Evolutionary conservation across 2,113 vertebrate genomes (phyloP), one percentile per base, ranked within the genome.

Genomic region (Silurus glanis): DNA sequence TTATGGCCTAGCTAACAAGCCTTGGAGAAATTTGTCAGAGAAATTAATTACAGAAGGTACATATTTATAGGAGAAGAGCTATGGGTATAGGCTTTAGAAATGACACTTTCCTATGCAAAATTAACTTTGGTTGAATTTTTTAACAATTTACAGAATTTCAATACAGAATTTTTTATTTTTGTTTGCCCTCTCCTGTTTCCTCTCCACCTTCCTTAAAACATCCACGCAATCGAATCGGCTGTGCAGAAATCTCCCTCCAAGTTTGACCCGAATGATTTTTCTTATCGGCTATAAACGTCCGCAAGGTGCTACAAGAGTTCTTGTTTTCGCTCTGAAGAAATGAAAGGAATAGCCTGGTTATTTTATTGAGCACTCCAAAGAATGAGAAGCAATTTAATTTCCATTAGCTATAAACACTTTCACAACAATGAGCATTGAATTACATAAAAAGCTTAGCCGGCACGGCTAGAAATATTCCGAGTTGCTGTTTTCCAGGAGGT

Each of bases 1-100:
- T 87, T 79, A 83, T 80, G 75, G 53, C 53, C 86, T 87, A 37
- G 81, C 86, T 83, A 28, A 66, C 61, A 51, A 55, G 79, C 53
- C 86, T 89, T 55, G 37, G 37, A 37, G 2, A 37, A 37, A 37
- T 37, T 37, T 37, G 37, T 37, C 47, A 74, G 62, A 69, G 78
- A 49, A 81, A 85, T 88, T 58, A 79, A 9, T 79, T 79, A 25
- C 79, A 84, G 53, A 51, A 75, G 23, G 23, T 69, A 55, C 37
- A 62, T 69, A 37, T 37, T 25, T 21, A 45, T n/a, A 62, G 81
- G 76, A 55, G 58, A 37, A 71, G n/a, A 56, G 59, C 10, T 69
- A 71, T 81, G 0, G 4, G 64, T 47, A 53, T 7, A 49, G 58
- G 47, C 21, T 79, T 58, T 17, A 79, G 17, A 53, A 79, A 56